Evolutionary conservation across 2,797 vertebrate species (phyloP).

Genomic region (Argya squamiceps): DNA sequence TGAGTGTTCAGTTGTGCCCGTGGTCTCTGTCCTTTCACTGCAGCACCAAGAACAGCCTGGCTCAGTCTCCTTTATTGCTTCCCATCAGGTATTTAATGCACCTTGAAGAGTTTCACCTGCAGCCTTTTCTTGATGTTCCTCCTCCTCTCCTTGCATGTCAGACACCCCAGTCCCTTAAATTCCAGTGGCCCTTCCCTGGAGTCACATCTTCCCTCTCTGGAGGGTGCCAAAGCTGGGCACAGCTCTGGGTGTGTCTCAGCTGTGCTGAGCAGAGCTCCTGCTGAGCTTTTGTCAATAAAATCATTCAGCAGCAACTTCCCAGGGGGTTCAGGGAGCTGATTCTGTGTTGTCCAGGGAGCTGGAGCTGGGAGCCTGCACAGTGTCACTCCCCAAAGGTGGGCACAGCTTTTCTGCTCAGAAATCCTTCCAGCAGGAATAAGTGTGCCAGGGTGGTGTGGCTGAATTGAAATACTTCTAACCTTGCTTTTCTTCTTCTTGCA

Average conservation of each 20-base stretch:
- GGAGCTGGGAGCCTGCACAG: background rate
- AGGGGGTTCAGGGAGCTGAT: background rate
- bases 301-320: background rate
- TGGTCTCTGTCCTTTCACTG: background rate
- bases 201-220: background rate
- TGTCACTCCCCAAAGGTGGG: background rate
- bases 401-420: background rate
- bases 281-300: background rate
- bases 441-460: no score
- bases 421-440: background rate
- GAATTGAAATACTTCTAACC: background rate
- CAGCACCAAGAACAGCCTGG: background rate
- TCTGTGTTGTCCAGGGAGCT: rapidly evolving
- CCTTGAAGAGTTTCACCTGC: background rate
- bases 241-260: background rate
- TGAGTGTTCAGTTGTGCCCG: background rate
- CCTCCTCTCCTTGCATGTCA: background rate
- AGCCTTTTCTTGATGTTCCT: background rate
- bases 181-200: background rate
- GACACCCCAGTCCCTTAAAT: background rate
- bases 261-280: background rate
- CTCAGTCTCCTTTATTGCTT: background rate
- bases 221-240: background rate
- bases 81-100: background rate
- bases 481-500: constrained; percentile 55